Evolutionary conservation across 2,797 vertebrate species (phyloP).

Genomic region (Gambusia yucatana): DNA sequence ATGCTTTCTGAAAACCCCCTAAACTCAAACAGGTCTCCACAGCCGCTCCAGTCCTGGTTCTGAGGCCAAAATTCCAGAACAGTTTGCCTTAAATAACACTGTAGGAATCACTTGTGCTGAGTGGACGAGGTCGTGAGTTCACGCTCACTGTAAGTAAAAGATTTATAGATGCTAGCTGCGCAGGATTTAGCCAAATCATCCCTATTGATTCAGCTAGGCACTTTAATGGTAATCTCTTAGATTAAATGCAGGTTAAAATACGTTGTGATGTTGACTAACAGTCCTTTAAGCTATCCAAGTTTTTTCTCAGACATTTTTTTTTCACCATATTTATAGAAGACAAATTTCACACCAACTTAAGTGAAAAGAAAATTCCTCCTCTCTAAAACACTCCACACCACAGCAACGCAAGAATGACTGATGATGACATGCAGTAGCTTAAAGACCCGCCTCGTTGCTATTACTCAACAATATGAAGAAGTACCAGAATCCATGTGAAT

Average conservation of each 20-base stretch:
- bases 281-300: background rate
- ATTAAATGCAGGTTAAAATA: background rate
- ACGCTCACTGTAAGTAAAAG: background rate
- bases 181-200: background rate
- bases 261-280: background rate
- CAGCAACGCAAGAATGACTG: background rate
- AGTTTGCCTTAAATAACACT: background rate
- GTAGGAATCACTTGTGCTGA: background rate
- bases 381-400: background rate
- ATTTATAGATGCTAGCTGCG: background rate
- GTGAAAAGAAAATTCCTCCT: background rate
- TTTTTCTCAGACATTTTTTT: background rate
- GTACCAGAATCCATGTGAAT: background rate
- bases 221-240: background rate
- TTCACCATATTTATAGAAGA: background rate
- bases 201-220: background rate
- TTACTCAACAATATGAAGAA: background rate
- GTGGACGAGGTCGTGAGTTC: background rate
- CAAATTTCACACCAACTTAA: background rate
- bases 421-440: background rate
- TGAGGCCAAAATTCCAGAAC: background rate
- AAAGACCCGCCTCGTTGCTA: background rate
- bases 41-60: slow-evolving; percentile 16
- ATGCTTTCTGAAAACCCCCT: slow-evolving; percentile 52
- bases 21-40: slow-evolving; percentile 55